These are phyloP conservation scores for Siderastrea siderea DNA, from an alignment of 92 coral and sea anemone genomes.

Conservation along the genomic window DNA sequence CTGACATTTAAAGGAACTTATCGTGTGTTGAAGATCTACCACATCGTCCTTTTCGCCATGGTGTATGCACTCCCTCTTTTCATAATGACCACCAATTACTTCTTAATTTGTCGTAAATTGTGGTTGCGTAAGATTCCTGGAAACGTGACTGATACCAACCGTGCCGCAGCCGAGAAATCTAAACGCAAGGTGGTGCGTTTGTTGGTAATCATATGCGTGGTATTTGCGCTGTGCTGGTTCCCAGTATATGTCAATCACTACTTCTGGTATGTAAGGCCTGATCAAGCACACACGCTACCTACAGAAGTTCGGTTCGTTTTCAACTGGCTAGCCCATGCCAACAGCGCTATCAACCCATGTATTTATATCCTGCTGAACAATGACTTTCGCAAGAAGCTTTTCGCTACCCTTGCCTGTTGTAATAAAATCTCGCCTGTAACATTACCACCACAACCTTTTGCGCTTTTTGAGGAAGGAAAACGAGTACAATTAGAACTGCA, in stretches of 20 bases:
- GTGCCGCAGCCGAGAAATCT: slow-evolving; percentile 19
- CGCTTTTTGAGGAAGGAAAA: not conserved
- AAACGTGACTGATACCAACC: slow-evolving; percentile 49
- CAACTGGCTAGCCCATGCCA: slow-evolving; percentile 53
- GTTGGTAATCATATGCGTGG: slow-evolving; percentile 27
- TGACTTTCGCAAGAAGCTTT: slow-evolving; percentile 30
- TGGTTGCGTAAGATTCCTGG: slow-evolving; percentile 69
- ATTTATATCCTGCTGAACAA: slow-evolving; percentile 46
- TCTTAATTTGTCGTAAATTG: slow-evolving; percentile 48
- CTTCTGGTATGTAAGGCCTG: slow-evolving; percentile 23
- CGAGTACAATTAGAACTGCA: not conserved
- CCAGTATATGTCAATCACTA: slow-evolving; percentile 59
- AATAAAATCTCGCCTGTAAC: not conserved
- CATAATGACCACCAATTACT: not conserved
- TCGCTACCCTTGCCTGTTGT: not conserved
- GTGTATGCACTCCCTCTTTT: slow-evolving; percentile 39
- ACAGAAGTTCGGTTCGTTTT: not conserved
- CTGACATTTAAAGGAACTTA: not conserved
- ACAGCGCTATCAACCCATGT: slow-evolving; percentile 68
- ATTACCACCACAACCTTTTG: not conserved
- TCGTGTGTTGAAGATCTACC: slow-evolving; percentile 24
- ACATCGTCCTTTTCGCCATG: slow-evolving; percentile 28
- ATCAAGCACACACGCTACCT: not conserved
- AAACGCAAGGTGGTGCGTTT: slow-evolving; percentile 42
- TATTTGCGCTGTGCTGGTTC: slow-evolving; percentile 69